phyloP scores from a whole-genome alignment of 2,797 vertebrate species.

The Vultur gryphus region DNA sequence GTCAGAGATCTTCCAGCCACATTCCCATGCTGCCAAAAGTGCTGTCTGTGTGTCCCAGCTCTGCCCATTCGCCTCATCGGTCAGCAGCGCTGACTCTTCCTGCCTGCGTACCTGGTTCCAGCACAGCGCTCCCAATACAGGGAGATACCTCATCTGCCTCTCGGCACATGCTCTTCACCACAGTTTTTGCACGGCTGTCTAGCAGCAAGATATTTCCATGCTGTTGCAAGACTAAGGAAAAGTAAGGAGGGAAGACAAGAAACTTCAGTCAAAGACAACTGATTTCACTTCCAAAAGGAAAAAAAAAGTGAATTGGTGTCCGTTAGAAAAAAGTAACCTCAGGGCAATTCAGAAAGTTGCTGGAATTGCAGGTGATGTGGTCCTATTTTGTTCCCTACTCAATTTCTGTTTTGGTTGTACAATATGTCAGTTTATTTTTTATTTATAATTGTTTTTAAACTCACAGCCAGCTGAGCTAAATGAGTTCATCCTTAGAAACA shows the following conservation, averaged over 20 bases:
- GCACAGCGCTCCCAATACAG: neutral
- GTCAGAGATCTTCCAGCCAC: neutral
- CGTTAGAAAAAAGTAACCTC: neutral
- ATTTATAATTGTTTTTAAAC: constrained; percentile 2
- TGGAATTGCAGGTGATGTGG: neutral
- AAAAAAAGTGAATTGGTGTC: neutral
- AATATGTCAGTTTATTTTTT: neutral
- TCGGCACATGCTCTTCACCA: neutral
- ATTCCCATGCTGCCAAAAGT: neutral
- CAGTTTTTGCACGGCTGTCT: neutral
- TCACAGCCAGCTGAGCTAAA: neutral
- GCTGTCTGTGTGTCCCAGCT: neutral
- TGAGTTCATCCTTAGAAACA: neutral
- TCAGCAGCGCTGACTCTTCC: neutral
- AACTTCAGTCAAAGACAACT: neutral
- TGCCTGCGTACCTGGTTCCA: neutral
- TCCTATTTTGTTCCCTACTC: neutral
- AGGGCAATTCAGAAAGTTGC: neutral
- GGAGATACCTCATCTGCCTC: neutral
- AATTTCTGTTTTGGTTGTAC: neutral
- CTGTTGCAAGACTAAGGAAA: neutral
- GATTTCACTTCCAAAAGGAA: neutral
- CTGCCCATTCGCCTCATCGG: neutral
- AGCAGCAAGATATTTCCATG: neutral
- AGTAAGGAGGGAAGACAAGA: neutral